These are phyloP conservation scores for Phyllopteryx taeniolatus DNA, from an alignment of 2,113 vertebrate genomes.

Conservation along the genomic window DNA sequence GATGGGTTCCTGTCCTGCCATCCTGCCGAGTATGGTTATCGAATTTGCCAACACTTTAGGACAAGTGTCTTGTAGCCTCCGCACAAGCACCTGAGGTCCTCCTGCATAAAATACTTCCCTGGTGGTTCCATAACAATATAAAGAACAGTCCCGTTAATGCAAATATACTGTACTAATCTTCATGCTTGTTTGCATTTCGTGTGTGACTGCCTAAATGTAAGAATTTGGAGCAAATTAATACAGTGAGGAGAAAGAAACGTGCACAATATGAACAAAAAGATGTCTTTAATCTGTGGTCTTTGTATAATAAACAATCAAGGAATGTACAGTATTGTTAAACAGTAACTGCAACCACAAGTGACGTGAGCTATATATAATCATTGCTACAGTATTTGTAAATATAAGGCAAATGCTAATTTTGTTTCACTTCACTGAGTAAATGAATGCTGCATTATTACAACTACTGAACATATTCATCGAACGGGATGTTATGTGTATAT, in stretches of 20 bases:
- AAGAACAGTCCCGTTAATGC: background rate
- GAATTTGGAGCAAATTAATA: background rate
- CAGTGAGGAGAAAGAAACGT: background rate
- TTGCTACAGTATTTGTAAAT: background rate
- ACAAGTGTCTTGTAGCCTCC: constrained; percentile 62
- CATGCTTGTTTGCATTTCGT: background rate
- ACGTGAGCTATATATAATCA: background rate
- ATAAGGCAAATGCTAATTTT: background rate
- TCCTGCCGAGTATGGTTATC: constrained; percentile 74
- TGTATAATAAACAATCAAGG: background rate
- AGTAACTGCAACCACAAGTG: background rate
- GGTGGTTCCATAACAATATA: constrained; percentile 22
- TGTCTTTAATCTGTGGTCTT: background rate
- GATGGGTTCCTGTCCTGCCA: constrained; percentile 78
- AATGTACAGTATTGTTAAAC: too few species aligned
- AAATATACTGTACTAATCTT: background rate
- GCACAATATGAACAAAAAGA: background rate
- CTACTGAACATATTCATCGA: background rate
- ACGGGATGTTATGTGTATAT: background rate
- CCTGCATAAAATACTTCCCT: constrained; percentile 79
- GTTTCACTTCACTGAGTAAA: background rate
- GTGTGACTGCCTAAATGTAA: background rate
- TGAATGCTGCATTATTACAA: background rate
- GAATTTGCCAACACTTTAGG: constrained; percentile 70
- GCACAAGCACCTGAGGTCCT: constrained; percentile 75